Base-by-base conservation (phyloP, 2,888 invertebrate genomes). In the Drosophila prostipennis region DNA sequence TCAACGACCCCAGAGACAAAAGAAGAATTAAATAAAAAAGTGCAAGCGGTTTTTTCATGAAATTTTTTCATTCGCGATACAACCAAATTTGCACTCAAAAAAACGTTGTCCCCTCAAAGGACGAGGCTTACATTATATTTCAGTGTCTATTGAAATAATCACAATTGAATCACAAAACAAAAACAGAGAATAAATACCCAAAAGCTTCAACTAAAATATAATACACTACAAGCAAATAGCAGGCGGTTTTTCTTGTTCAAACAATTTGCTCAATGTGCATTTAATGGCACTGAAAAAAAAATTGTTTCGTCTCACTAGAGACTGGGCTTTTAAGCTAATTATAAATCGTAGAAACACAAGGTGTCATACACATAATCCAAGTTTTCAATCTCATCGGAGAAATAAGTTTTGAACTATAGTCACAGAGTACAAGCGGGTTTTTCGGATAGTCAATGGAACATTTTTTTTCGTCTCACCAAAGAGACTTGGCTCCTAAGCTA, bases 141-240 rank as follows among this genome's bases (percentile, higher is more conserved):
- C 49, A 49, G 34, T 49, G 49, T 49, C 49, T 37, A 51, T 51
- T 40, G 39, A 34, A 45, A 37, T 49, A 54, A 37, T 16, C 40
- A 48, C 42, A 54, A 49, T 43, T 61, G 32, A 74, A 61, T 48
- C 49, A 67, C 49, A 59, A 37, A 26, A 36, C 43, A 34, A 56
- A 46, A 8, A 40, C 2, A 16, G 16, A 16, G 14, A 59, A 53
- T 36, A 43, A n/a, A 56, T 56, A 53, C 6, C 42, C 13, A n/a
- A 23, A 43, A 3, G 13, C 23, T 39, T 39, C 8, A 23, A 23
- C 13, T 23, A 23, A 3, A 43, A 43, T 1, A 10, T 10, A 29
- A 10, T 45, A 39, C 14, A 4, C 14, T 8, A 39, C 26, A 29
- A 23, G 6, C 45, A 10, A 23, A 29, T 14, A 8, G 45, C 7